Base-by-base conservation (phyloP, 2,888 invertebrate species). In the Leucania comma region DNA sequence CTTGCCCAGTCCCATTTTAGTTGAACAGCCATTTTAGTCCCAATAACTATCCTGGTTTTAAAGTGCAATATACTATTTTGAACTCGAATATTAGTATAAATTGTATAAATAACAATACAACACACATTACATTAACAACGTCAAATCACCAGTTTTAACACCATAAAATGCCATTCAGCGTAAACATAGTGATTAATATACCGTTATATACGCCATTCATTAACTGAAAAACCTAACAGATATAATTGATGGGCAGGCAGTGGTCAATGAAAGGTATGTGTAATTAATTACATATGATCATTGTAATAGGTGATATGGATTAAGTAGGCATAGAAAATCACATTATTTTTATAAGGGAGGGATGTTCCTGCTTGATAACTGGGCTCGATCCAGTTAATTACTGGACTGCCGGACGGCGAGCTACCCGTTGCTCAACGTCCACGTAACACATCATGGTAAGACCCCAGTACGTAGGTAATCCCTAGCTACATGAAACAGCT, bases 201-300 rank as follows among this genome's bases (percentile, higher is more conserved):
- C 22, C 1, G 35, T 32, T n/a, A 12, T 29, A 58, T 32, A 29
- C 29, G 46, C 38, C 57, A 57, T 74, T 74, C 26, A 74, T 66
- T 51, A 22, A 5, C 14, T n/a, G n/a, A 42, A 17, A 66, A 22
- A 20, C 29, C 6, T 6, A n/a, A 17, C 66, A 58, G 74, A 51
- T 35, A 48, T 66, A 74, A 72, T 67, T 74, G 51, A 67, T 66
- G 51, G 46, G 22, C 8, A 66, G 56, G 8, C 17, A 8, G 24
- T 48, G 12, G 1, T 51, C 26, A 57, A 73, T 72, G 22, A 35
- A 66, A 51, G 26, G 22, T 29, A 5, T 54, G 14, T 24, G 12
- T 51, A 51, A 72, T 74, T 58, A 38, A 14, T 38, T 38, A 20
- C 2, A 20, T 54, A n/a, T 17, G 9, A 2, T 54, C n/a, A 26